Conservation (phyloP, 2,113 vertebrate genomes). For the Thunnus maccoyii region DNA sequence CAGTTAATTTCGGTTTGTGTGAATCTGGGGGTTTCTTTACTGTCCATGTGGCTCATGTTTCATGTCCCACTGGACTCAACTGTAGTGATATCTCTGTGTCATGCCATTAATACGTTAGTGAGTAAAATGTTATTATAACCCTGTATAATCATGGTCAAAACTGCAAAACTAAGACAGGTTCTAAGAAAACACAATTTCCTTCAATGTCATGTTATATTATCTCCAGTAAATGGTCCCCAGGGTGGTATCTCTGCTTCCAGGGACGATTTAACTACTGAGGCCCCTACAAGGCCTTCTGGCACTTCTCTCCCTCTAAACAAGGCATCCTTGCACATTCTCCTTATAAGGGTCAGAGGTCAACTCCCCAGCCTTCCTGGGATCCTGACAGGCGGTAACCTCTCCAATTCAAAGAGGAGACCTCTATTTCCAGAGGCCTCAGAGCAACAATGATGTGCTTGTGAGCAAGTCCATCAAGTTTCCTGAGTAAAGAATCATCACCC, state of each 20-base stretch:
- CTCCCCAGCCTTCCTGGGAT: constrained; percentile 50
- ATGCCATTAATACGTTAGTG: not conserved
- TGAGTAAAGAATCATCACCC: constrained; percentile 62
- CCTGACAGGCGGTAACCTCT: constrained; percentile 67
- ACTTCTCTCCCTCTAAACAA: constrained; percentile 52
- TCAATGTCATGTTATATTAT: constrained; percentile 51
- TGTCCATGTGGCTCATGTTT: constrained; percentile 12
- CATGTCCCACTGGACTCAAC: not conserved
- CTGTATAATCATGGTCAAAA: not conserved
- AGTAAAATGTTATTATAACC: constrained; percentile 23
- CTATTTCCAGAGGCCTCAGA: constrained; percentile 58
- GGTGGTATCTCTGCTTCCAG: constrained; percentile 40
- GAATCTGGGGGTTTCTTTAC: not conserved
- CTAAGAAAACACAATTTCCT: constrained; percentile 43
- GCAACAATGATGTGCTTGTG: constrained; percentile 71
- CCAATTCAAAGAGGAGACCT: constrained; percentile 69
- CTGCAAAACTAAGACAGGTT: constrained; percentile 25
- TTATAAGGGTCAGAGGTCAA: constrained; percentile 70
- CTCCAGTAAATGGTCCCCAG: constrained; percentile 35
- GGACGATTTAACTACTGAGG: constrained; percentile 35
- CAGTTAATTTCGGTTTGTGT: not conserved
- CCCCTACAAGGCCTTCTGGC: constrained; percentile 59
- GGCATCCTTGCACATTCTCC: constrained; percentile 71
- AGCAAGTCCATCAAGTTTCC: constrained; percentile 60
- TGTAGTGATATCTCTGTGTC: not conserved